phyloP scores from a whole-genome alignment of 2,888 invertebrate species.

The Thysanoteuthis rhombus region DNA sequence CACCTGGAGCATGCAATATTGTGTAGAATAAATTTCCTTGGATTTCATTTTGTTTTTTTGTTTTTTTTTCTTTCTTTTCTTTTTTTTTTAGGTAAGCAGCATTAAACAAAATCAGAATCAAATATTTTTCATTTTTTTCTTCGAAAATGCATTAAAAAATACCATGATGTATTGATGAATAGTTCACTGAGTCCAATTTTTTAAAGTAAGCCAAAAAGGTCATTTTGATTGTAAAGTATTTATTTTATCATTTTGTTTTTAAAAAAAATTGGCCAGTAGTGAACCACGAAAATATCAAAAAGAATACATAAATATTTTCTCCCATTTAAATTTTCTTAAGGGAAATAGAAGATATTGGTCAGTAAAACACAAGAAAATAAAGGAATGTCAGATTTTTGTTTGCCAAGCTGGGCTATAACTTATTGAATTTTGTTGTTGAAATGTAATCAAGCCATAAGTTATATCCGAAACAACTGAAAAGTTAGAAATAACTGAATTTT shows the following conservation, averaged over 20 bases:
- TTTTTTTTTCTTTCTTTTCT: too few relatives aligned
- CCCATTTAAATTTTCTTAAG: background rate
- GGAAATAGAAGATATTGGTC: background rate
- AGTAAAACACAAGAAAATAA: background rate
- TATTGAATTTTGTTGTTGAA: background rate
- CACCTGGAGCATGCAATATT: background rate
- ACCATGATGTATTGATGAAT: background rate
- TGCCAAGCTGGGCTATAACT: background rate
- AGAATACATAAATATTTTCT: background rate
- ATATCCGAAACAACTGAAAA: background rate
- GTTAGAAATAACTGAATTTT: background rate
- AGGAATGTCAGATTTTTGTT: background rate
- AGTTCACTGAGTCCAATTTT: background rate
- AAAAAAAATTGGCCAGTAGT: background rate
- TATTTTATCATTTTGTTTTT: background rate
- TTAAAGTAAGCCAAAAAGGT: too few relatives aligned
- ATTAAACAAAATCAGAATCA: background rate
- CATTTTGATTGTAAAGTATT: background rate
- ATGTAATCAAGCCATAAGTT: background rate
- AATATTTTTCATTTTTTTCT: background rate
- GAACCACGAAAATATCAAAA: background rate
- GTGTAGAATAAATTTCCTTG: background rate
- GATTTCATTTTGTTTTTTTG: background rate
- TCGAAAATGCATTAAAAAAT: background rate
- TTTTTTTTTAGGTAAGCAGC: background rate